A percentile compares a stretch with the other conserved stretches of the same genome.
These are phyloP conservation scores for Drosophila anceps DNA, from an alignment of 2,888 invertebrate species.

Conservation along the genomic window DNA sequence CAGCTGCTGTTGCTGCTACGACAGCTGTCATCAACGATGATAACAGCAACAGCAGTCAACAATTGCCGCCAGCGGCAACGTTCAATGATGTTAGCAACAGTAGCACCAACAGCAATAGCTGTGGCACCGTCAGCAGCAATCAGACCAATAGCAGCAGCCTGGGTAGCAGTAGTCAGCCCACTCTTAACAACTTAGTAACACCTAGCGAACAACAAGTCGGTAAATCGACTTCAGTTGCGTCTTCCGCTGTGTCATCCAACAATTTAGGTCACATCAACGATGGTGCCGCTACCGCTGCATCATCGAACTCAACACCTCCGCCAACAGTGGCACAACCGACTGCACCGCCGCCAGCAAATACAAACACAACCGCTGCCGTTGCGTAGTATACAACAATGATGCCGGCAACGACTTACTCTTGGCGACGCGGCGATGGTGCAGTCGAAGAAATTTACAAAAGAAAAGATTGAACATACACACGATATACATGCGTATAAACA, in stretches of 20 bases:
- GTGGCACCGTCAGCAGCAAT: constrained; percentile 82
- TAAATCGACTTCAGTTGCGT: constrained; percentile 40
- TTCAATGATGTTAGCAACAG: constrained; percentile 83
- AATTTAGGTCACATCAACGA: constrained; percentile 49
- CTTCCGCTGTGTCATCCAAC: constrained; percentile 33
- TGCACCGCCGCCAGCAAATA: constrained; percentile 73
- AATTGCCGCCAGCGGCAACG: constrained; percentile 78
- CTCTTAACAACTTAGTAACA: constrained; percentile 40
- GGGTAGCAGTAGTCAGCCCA: constrained; percentile 69
- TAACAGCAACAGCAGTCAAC: constrained; percentile 80
- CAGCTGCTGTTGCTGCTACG: constrained; percentile 1
- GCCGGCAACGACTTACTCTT: constrained; percentile 75
- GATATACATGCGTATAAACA: constrained; percentile 3
- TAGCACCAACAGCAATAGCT: constrained; percentile 84
- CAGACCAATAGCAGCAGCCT: constrained; percentile 79
- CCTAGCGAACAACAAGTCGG: constrained; percentile 59
- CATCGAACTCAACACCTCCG: constrained; percentile 58
- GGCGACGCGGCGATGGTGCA: constrained; percentile 55
- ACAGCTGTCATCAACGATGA: constrained; percentile 72
- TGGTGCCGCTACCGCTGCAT: constrained; percentile 35
- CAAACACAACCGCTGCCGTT: constrained; percentile 84
- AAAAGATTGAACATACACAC: constrained; percentile 22
- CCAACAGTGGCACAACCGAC: constrained; percentile 65
- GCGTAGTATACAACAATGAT: constrained; percentile 85
- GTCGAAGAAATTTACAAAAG: constrained; percentile 45